Evolutionary conservation across 2,797 vertebrate species (phyloP), one percentile per base, ranked within the genome.

Genomic region (Glyptemys insculpta): DNA sequence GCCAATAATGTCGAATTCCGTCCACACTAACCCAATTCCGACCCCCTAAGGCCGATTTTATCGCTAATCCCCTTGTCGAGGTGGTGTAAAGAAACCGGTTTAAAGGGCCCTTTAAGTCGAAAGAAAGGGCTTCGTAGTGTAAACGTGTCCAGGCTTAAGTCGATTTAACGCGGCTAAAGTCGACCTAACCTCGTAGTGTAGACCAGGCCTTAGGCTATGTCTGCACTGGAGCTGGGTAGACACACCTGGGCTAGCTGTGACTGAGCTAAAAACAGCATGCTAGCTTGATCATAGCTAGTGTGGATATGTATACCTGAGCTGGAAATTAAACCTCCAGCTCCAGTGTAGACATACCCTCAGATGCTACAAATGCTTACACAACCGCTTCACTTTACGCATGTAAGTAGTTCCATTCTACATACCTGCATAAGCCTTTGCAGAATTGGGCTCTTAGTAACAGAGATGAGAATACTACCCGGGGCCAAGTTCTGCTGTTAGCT

Each of bases 321-420:
- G 10, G 65, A 37, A 68, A 34, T 68, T 37, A 41, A 21, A 23
- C n/a, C n/a, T 37, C n/a, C 19, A 6, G 65, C 16, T n/a, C 65
- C 19, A 37, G 19, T 37, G 19, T 41, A 37, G n/a, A 41, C 10
- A 37, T 23, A 37, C 8, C 16, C 19, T 21, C 65, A 68, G n/a
- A 68, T 68, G 65, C 19, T n/a, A 1, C 1, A 41, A 85, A 54
- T 19, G 19, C 10, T 41, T 1, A 1, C 2, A 2, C 4, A 5
- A 6, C 4, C 29, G 8, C 11, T 72, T 86, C 56, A 41, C 19
- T 37, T 29, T 47, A 44, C 18, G 47, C 21, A 19, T 1, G 1
- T 59, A 57, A 7, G 11, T 6, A 23, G 49, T 72, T 83, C 81
- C 78, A 49, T 7, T 27, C 15, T 47, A 53, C 2, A 8, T 5